phyloP scores from a whole-genome alignment of 1,140 invertebrate species.

The Nasonia vitripennis region DNA sequence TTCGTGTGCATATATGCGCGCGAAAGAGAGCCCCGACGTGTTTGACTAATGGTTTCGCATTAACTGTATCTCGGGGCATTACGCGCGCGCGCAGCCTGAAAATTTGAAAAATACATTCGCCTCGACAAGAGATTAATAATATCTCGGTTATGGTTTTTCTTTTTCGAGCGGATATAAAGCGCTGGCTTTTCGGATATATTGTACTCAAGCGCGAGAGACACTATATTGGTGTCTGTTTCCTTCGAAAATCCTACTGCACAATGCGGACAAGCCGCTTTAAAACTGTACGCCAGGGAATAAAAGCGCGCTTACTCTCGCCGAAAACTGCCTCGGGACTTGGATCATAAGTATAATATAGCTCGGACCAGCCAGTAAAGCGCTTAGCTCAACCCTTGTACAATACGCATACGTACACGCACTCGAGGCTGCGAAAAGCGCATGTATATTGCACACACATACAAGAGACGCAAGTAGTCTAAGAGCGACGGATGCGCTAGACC shows the following conservation, averaged over 20 bases:
- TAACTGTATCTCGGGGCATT: constrained; percentile 75
- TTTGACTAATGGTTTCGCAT: constrained; percentile 75
- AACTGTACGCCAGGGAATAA: no score
- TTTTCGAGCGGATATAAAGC: neutral
- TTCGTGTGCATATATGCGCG: constrained; percentile 67
- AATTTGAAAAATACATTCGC: constrained; percentile 74
- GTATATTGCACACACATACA: neutral
- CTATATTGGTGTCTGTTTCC: no score
- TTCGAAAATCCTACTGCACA: no score
- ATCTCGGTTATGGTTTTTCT: constrained; percentile 51
- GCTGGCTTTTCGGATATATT: neutral
- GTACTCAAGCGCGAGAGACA: no score
- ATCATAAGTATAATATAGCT: neutral
- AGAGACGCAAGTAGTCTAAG: no score
- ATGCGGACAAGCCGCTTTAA: no score
- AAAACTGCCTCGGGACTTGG: no score
- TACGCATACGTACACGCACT: neutral
- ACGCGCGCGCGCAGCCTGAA: constrained; percentile 63
- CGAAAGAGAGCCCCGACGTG: constrained; percentile 63
- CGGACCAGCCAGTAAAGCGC: no score
- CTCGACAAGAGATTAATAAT: constrained; percentile 72
- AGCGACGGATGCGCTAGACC: constrained; percentile 37
- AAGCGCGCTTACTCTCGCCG: no score
- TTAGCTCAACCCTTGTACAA: neutral
- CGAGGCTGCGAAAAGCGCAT: neutral